Evolutionary conservation across 1,140 invertebrate species (phyloP).

Genomic region (Coenobita brevimanus): DNA sequence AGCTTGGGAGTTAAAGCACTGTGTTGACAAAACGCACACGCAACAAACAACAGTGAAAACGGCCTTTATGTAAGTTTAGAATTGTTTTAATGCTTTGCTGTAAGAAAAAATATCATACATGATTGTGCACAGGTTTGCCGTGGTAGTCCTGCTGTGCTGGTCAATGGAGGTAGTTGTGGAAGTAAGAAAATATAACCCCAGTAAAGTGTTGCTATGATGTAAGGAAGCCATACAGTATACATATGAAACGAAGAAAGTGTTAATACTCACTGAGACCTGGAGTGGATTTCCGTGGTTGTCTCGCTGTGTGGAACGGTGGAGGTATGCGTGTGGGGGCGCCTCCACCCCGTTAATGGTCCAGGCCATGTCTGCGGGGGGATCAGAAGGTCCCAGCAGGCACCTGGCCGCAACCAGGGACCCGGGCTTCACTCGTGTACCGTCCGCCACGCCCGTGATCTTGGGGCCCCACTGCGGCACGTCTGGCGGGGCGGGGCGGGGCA

Average conservation of each 20-base stretch:
- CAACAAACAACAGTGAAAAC: too few species aligned
- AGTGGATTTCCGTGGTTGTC: background rate
- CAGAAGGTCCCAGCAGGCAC: slow-evolving; percentile 21
- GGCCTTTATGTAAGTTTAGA: too few species aligned
- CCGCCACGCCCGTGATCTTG: background rate
- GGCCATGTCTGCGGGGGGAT: slow-evolving; percentile 30
- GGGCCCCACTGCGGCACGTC: slow-evolving; percentile 45
- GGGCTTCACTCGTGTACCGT: slow-evolving; percentile 24
- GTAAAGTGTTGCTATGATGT: too few species aligned
- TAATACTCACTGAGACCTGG: slow-evolving; percentile 15
- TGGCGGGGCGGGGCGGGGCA: background rate
- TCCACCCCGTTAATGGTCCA: slow-evolving; percentile 27
- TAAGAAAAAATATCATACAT: too few species aligned
- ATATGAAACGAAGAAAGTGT: background rate
- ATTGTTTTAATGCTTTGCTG: too few species aligned
- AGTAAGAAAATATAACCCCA: too few species aligned
- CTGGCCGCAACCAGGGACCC: slow-evolving; percentile 8
- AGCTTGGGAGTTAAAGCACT: too few species aligned
- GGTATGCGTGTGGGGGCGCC: background rate
- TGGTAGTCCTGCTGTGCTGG: too few species aligned
- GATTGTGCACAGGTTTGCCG: too few species aligned
- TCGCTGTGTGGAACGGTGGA: background rate
- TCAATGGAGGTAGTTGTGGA: too few species aligned
- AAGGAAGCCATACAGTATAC: background rate
- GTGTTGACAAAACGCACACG: too few species aligned